Percentiles rank a stretch among this genome's conserved stretches.
Evolutionary conservation across 1,140 invertebrate species (phyloP).

Genomic region (Goniozus legneri): DNA sequence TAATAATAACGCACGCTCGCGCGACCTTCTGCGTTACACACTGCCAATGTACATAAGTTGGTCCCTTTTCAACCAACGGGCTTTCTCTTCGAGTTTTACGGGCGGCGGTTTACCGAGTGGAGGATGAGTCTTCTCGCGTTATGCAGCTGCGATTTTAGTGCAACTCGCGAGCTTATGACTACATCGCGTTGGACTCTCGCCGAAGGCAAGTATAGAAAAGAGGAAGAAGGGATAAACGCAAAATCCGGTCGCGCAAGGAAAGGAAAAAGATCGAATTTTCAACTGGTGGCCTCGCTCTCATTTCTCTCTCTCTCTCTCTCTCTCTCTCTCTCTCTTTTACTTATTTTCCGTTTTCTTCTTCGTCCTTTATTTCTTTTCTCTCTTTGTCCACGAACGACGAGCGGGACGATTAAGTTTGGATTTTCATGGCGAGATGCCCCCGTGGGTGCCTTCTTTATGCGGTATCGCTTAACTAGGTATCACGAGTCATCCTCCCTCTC

Average conservation of each 20-base stretch:
- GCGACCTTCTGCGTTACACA: no score
- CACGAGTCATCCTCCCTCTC: constrained; percentile 1
- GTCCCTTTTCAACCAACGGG: no score
- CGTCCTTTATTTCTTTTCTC: no score
- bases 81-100: no score
- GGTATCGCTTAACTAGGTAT: constrained; percentile 18
- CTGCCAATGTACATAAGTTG: no score
- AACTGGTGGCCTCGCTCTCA: constrained; percentile 11
- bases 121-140: no score
- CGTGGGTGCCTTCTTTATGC: constrained; percentile 12
- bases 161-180: constrained; percentile 35
- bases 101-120: constrained; percentile 26
- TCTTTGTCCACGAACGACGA: no score
- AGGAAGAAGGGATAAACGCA: constrained; percentile 10
- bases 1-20: no score
- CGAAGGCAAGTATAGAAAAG: no score
- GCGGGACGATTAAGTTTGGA: constrained; percentile 16
- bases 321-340: constrained; percentile 6
- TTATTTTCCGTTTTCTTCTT: constrained; percentile 6
- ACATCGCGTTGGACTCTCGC: constrained; percentile 28
- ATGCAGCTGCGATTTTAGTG: constrained; percentile 38
- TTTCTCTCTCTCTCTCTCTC: not conserved
- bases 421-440: constrained; percentile 15
- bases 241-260: constrained; percentile 1
- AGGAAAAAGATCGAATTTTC: constrained; percentile 19